phyloP scores from a whole-genome alignment of 2,888 invertebrate genomes.

The Mythimna loreyi region DNA sequence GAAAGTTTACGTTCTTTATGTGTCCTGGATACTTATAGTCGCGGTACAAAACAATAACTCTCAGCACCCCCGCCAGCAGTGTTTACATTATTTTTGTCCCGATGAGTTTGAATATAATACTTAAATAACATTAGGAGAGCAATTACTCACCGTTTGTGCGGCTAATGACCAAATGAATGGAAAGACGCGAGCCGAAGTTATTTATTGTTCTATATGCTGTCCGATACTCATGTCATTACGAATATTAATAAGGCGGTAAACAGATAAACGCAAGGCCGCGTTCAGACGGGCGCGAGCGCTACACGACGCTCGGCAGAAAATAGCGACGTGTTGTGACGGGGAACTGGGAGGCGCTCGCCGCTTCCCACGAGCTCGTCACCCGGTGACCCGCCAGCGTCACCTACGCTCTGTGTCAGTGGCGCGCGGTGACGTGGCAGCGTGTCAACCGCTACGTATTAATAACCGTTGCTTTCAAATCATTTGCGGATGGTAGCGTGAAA shows the following conservation, averaged over 20 bases:
- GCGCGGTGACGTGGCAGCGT: not conserved
- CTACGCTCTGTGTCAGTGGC: slow-evolving; percentile 28
- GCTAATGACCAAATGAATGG: not conserved
- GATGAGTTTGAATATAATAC: no score
- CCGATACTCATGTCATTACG: slow-evolving; percentile 4
- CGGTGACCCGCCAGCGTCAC: slow-evolving; percentile 16
- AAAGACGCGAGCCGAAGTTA: slow-evolving; percentile 1
- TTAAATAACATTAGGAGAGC: not conserved
- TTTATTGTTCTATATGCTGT: not conserved
- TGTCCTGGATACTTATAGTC: not conserved
- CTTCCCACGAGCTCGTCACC: slow-evolving; percentile 43
- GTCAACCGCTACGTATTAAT: not conserved
- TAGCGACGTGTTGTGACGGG: slow-evolving; percentile 18
- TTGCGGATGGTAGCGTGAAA: not conserved
- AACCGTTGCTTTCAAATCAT: not conserved
- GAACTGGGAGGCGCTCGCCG: slow-evolving; percentile 1
- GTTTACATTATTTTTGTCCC: no score
- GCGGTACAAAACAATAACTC: not conserved
- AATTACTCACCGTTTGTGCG: not conserved
- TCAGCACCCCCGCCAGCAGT: not conserved
- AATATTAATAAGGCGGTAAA: not conserved
- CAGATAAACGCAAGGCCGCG: not conserved
- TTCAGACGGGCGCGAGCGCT: slow-evolving; percentile 14
- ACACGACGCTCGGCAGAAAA: slow-evolving; percentile 13
- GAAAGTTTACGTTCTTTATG: not conserved